Evolutionary conservation across 2,888 invertebrate species (phyloP), one percentile per base, ranked within the genome.

Genomic region (Blomia tropicalis): DNA sequence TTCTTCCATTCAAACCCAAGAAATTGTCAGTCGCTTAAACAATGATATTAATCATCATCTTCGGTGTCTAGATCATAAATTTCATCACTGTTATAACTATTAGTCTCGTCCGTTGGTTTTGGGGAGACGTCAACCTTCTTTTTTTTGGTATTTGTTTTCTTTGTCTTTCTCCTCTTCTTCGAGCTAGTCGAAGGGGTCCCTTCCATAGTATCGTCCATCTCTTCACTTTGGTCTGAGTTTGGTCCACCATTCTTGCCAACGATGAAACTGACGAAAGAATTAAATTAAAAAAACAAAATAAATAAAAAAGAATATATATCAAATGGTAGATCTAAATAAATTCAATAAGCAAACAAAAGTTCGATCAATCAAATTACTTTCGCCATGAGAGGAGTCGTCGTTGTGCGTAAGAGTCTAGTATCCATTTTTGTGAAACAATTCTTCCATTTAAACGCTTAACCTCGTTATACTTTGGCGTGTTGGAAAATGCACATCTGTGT

Each of bases 391-490:
- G 72, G 63, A 79, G 76, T 69, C 80, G 81, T 63, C 81, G 77
- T 59, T 78, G 74, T 17, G 70, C 71, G 68, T 79, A 75, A 69
- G 84, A 83, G 64, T 80, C 80, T 66, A 78, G 77, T 64, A 91
- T 76, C 90, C 90, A 91, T n/a, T 79, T 79, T 66, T 79, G 82
- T 25, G 73, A 80, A 2, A 84, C 83, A 63, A 83, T 85, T 64
- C 80, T 80, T 1, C 80, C 78, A 31, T 67, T 74, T 64, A 78
- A 78, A 1, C 80, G 79, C 68, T 78, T 78, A 1, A 84, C 84
- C 74, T 83, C 80, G 59, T 80, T 79, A 72, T 84, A 84, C 74
- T 91, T 91, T 3, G 91, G 92, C 4, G 91, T 91, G 73, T 86
- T 86, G 4, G 80, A 76, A 75, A 89, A 90, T 14, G 91, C 90